Base-by-base conservation (phyloP, 2,888 invertebrate genomes). In the Schizotus pectinicornis region DNA sequence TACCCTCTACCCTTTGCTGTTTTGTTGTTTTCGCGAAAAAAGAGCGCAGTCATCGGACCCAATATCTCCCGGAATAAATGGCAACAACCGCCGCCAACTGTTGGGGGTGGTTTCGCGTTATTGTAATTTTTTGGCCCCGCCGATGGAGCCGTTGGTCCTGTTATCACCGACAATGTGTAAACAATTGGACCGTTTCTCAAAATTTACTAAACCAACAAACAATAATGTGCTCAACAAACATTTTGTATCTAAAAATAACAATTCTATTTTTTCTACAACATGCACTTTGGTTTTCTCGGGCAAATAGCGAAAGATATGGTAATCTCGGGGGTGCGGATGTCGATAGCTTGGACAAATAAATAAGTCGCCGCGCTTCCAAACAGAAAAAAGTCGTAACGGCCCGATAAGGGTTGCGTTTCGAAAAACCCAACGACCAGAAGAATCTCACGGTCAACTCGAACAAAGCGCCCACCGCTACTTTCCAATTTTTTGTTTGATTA, bases 221-320 rank as follows among this genome's bases (percentile, higher is more conserved):
- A 71, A 71, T 64, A 74, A 66, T 62, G 68, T 67, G 73, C 73
- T 70, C 71, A 71, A 72, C 61, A 77, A 75, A 75, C 67, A 74
- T 66, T 48, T 71, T 54, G 13, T 76, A 77, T 75, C 76, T 75
- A 75, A 75, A 76, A 76, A 77, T 73, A 77, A 76, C 75, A 76
- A 66, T 67, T 67, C 68, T 74, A 66, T 76, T 77, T 77, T 78
- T 77, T 77, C 72, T 71, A 65, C 56, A 63, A 64, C 62, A 67
- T 74, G 75, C 73, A 74, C 76, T 77, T 77, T 76, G 76, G 74
- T 74, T 74, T 73, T 70, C 74, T 71, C 73, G 71, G 68, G 73
- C 70, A 77, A 77, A 77, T 77, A 77, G 70, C 74, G 64, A 72
- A 69, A 72, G 73, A 73, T 73, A 69, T 41, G 53, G 33, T 53